Evolutionary conservation across 2,888 invertebrate species (phyloP), one percentile per base, ranked within the genome.

Genomic region (Callimorpha dominula): DNA sequence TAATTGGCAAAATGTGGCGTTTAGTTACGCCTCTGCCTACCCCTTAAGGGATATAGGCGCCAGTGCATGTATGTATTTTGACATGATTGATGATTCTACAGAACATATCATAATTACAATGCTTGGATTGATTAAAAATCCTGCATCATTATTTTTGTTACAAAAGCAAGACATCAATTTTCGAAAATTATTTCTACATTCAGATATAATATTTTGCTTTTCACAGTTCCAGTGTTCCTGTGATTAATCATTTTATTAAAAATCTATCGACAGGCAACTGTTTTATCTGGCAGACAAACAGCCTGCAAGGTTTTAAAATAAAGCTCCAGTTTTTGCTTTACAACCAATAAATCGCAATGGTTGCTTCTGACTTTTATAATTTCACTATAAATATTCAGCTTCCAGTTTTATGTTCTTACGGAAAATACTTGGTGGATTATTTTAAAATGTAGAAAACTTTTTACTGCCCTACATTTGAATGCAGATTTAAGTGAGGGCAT

Each of bases 191-290:
- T 60, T 66, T 52, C 17, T 14, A 40, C 20, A 66, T 52, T 62
- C 66, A 50, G 65, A 54, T 67, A 63, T 67, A 70, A 71, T 65
- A 77, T 71, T 68, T 70, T 40, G 20, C 57, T 71, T 74, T 81
- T 72, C 70, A 70, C 63, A 17, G 46, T 70, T 54, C n/a, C 67
- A 63, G 31, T 50, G 77, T 73, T 67, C 54, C 52, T 40, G 62
- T 73, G 65, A 74, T 83, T 71, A 70, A 78, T 81, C 78, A 83
- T 74, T 78, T 74, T 72, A 73, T 78, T 73, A 71, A 81, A 73
- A 83, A 69, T 81, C 72, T 68, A 81, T 75, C 71, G 71, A 72
- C 52, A 74, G 50, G 52, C 66, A 46, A 63, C 65, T 42, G 68
- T 72, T 81, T 80, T 69, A 80, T 81, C 70, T 14, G 43, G 31